These are phyloP conservation scores for Drosophila fuyamai DNA, from an alignment of 1,140 invertebrate species.

Conservation along the genomic window DNA sequence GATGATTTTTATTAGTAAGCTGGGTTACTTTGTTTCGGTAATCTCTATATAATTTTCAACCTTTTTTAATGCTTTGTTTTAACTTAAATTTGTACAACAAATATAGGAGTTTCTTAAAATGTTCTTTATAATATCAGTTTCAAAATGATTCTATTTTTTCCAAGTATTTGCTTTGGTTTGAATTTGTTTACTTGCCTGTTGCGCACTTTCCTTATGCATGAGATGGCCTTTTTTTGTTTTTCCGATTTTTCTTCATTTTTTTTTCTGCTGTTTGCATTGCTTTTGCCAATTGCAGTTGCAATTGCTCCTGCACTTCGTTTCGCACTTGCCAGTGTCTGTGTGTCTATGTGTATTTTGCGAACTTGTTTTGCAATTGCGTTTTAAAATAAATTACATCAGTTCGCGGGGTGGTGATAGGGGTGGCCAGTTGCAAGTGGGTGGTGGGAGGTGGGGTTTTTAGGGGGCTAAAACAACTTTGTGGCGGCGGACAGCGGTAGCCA, in stretches of 20 bases:
- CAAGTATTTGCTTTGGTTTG: not conserved
- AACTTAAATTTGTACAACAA: not conserved
- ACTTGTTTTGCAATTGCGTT: slow-evolving; percentile 76
- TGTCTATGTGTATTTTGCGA: slow-evolving; percentile 35
- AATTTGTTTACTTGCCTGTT: slow-evolving; percentile 33
- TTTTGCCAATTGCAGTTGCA: slow-evolving; percentile 28
- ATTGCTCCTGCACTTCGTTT: slow-evolving; percentile 45
- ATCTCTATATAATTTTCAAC: not conserved
- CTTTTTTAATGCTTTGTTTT: not conserved
- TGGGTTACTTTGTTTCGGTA: not conserved
- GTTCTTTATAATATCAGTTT: too few species aligned
- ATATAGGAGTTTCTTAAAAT: too few species aligned
- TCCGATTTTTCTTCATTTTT: slow-evolving; percentile 23
- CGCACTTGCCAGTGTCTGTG: slow-evolving; percentile 25
- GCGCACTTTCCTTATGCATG: slow-evolving; percentile 26
- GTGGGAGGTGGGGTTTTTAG: not conserved
- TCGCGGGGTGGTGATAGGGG: not conserved
- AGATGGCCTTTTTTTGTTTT: slow-evolving; percentile 9
- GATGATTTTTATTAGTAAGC: not conserved
- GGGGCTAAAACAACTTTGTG: slow-evolving; percentile 39
- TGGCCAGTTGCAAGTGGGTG: not conserved
- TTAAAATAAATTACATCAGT: slow-evolving; percentile 75
- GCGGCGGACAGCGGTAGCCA: slow-evolving; percentile 29
- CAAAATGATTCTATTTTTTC: not conserved
- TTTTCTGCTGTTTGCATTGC: slow-evolving; percentile 29